Evolutionary conservation across 2,113 vertebrate species (phyloP).

Genomic region (Mungos mungo): DNA sequence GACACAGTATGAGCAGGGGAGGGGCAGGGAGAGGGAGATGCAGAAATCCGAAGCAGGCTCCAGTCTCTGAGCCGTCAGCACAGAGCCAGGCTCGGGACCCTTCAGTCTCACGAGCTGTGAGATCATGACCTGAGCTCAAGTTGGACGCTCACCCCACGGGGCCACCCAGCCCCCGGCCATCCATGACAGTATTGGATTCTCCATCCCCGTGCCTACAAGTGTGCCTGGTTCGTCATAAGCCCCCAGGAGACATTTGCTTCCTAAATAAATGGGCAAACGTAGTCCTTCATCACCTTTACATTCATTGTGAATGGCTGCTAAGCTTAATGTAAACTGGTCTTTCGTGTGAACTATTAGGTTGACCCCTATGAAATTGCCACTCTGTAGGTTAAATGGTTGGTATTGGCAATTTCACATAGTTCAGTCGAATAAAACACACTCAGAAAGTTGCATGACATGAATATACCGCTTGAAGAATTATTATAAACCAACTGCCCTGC

Average conservation of each 20-base stretch:
- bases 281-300: not conserved
- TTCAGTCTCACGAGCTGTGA: too few relatives aligned
- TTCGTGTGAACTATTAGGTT: not conserved
- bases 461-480: not conserved
- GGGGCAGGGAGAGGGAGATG: too few relatives aligned
- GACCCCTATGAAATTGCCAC: not conserved
- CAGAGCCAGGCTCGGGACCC: too few relatives aligned
- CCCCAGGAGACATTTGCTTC: slow-evolving; percentile 6
- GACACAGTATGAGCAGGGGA: too few relatives aligned
- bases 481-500: not conserved
- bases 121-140: too few relatives aligned
- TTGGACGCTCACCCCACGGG: too few relatives aligned
- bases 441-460: not conserved
- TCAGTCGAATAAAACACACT: not conserved
- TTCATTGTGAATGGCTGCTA: slow-evolving; percentile 8
- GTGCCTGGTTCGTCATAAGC: not conserved
- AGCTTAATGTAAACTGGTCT: slow-evolving; percentile 2
- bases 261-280: not conserved
- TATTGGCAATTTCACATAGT: not conserved
- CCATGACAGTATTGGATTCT: not conserved
- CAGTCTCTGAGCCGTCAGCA: too few relatives aligned
- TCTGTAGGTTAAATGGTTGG: slow-evolving; percentile 6
- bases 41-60: too few relatives aligned
- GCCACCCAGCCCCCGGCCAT: too few relatives aligned
- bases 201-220: not conserved